Base-by-base conservation (phyloP, 2,113 vertebrate species). In the Oryzias woworae region DNA sequence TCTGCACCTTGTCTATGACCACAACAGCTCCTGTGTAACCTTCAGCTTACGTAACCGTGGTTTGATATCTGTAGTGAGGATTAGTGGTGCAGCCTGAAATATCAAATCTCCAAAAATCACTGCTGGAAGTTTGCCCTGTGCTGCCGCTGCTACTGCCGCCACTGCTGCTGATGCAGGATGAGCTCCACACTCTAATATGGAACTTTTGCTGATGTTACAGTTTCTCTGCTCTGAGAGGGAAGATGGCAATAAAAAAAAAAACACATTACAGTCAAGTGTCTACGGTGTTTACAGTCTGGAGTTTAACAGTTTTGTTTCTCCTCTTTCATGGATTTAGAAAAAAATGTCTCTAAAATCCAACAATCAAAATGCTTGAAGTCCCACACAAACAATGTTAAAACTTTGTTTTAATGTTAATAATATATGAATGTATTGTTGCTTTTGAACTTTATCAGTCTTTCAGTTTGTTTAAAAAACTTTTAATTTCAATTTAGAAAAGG, bases 41-140 rank as follows among this genome's bases (percentile, higher is more conserved):
- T 67, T 71, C 60, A 62, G 69, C 51, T 84, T 84, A 82, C 54
- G 81, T 79, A 82, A 75, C 15, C 41, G 50, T 43, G 64, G 69
- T 71, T 82, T 71, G 65, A 58, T 84, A 76, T 77, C 79, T 74
- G 71, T 60, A 60, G 66, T 62, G 75, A 71, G 83, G 81, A 85
- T 87, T 85, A 81, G 69, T 12, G 5, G 24, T 44, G 66, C 57
- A 23, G 71, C 69, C 71, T 74, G 62, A 74, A 77, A 83, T 71
- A 77, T 67, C 22, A 80, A 83, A 84, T 79, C 64, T 73, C 71
- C 59, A 54, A 71, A 84, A 69, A 69, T 84, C 70, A 61, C 31
- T 76, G 24, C 71, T 78, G 75, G 83, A 87, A 49, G 54, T 71
- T 45, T 77, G 77, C 66, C 77, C 57, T 57, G 54, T 41, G 31